Evolutionary conservation across 2,797 vertebrate genomes (phyloP), one percentile per base, ranked within the genome.

Genomic region (Hydrolagus colliei): DNA sequence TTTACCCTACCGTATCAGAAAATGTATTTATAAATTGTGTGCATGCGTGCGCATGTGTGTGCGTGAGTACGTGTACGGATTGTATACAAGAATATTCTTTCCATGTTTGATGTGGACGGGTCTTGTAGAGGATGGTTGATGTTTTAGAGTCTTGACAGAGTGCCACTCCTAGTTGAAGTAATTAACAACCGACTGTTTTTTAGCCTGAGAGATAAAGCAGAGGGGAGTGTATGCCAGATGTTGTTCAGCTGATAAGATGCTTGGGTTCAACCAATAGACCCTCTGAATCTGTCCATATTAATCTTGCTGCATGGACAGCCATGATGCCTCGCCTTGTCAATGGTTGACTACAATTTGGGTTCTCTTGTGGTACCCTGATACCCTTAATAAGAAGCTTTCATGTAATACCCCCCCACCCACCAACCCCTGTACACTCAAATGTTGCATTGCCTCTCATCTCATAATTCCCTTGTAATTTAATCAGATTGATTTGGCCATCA

Each of bases 211-310:
- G 78, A 82, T 68, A 65, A 82, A 68, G 9, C 65, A 71, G n/a
- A 67, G 12, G 16, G 41, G 27, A 1, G 32, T 84, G 32, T 71
- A 67, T 6, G 63, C 32, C 27, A 27, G 22, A 84, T 84, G 16
- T 84, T 52, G 65, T 67, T 76, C 20, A 32, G 41, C 65, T 84
- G 65, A n/a, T 84, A 71, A 80, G 14, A n/a, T 84, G 9, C 65
- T n/a, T 71, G 27, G 27, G 62, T 18, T 80, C 8, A 12, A 10
- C 14, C 27, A 32, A 4, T 63, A 68, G 16, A 10, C n/a, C 65
- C 10, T 10, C 61, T 27, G n/a, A 27, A 65, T 32, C 61, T 80
- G 14, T 32, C 22, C 9, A 13, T 32, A 27, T 65, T 32, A 32
- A 35, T 71, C 20, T 9, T 20, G 32, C 35, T 41, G 27, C 68